Evolutionary conservation across 2,797 vertebrate genomes (phyloP).

Genomic region (Xiphorhynchus erythropygius): DNA sequence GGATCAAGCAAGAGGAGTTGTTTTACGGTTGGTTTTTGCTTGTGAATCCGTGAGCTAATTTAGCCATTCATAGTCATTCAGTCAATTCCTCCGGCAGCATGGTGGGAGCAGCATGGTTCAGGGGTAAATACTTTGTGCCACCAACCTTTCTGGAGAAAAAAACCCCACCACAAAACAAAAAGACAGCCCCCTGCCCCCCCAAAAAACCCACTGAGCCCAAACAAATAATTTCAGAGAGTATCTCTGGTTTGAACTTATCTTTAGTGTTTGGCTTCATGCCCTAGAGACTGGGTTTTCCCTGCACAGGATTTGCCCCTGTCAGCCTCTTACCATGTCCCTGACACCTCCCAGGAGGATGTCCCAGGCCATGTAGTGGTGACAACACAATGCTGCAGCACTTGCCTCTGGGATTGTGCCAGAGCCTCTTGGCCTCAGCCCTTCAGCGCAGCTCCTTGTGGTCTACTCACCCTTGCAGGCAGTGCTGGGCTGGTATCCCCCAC

Average conservation of each 20-base stretch:
- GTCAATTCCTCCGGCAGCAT: background rate
- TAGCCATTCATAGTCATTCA: background rate
- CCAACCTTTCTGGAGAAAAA: background rate
- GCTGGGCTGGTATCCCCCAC: background rate
- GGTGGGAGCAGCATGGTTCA: background rate
- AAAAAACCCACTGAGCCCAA: background rate
- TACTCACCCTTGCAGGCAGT: accelerated
- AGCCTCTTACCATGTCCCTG: background rate
- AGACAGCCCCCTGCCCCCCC: accelerated
- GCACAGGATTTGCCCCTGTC: background rate
- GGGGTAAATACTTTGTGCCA: background rate
- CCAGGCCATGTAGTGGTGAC: accelerated
- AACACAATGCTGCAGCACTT: accelerated
- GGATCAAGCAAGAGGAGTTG: background rate
- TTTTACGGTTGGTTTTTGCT: background rate
- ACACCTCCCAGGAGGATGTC: background rate
- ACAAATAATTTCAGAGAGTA: background rate
- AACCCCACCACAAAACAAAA: background rate
- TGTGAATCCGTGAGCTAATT: slow-evolving; percentile 26
- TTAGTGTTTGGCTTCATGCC: background rate
- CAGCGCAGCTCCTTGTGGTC: accelerated
- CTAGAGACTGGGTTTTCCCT: background rate
- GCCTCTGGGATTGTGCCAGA: background rate
- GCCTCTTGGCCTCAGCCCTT: background rate
- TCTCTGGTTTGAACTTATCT: background rate